These are phyloP conservation scores for Peromyscus nudipes DNA, from an alignment of 2,797 vertebrate genomes.

Conservation along the genomic window DNA sequence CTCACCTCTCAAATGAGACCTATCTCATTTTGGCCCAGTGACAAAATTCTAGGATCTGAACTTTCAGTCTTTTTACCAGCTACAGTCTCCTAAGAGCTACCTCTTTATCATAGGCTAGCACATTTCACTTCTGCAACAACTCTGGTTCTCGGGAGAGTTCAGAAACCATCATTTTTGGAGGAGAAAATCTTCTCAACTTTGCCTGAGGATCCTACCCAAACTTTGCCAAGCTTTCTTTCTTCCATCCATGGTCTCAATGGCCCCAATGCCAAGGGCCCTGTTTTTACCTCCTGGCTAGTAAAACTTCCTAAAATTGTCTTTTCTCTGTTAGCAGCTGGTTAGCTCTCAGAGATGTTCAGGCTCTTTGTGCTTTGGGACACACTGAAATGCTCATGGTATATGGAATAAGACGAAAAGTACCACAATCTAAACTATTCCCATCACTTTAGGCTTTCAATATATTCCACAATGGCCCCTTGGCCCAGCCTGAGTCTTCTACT, in stretches of 20 bases:
- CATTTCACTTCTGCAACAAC: background rate
- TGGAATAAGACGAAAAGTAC: background rate
- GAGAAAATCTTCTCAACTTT: background rate
- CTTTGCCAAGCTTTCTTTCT: background rate
- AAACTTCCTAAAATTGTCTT: background rate
- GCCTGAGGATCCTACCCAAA: background rate
- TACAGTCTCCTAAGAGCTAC: background rate
- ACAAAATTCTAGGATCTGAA: background rate
- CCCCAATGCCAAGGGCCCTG: background rate
- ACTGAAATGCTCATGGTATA: background rate
- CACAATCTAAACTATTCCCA: background rate
- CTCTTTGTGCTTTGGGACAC: background rate
- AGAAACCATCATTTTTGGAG: background rate
- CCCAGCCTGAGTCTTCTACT: background rate
- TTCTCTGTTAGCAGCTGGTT: background rate
- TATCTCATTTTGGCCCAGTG: background rate
- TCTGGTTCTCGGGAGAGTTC: background rate
- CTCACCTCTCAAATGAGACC: background rate
- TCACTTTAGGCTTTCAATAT: background rate
- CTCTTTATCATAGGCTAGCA: background rate
- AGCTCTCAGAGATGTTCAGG: background rate
- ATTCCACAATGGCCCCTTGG: background rate
- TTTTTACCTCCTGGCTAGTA: background rate
- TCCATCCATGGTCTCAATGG: background rate
- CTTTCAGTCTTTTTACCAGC: background rate